Evolutionary conservation across 2,888 invertebrate genomes (phyloP).

Genomic region (Mamestra brassicae): DNA sequence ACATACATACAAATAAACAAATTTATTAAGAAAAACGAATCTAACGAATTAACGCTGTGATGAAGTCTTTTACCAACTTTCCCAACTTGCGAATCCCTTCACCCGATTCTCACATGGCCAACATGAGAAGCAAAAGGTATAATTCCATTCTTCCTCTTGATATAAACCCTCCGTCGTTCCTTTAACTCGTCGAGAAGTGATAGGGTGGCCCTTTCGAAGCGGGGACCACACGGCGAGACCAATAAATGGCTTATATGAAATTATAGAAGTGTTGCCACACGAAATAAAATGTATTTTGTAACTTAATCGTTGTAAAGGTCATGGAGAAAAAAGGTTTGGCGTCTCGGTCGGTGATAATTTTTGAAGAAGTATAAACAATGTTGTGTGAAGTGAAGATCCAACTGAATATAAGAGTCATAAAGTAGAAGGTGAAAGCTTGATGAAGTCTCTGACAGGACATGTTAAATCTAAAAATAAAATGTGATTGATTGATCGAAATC

Average conservation of each 20-base stretch:
- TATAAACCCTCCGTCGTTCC: neutral
- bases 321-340: slow-evolving; percentile 35
- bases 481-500: neutral
- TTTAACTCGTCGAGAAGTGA: slow-evolving; percentile 22
- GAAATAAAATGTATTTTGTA: slow-evolving; percentile 56
- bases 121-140: no score
- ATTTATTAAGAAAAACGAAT: no score
- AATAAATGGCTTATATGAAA: slow-evolving; percentile 53
- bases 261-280: slow-evolving; percentile 45
- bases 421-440: neutral
- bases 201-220: slow-evolving; percentile 36
- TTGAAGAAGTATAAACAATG: slow-evolving; percentile 23
- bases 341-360: slow-evolving; percentile 23
- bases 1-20: no score
- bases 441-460: neutral
- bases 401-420: neutral
- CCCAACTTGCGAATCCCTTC: neutral
- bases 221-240: slow-evolving; percentile 49
- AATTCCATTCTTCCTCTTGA: neutral
- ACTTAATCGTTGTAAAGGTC: slow-evolving; percentile 53
- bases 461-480: neutral
- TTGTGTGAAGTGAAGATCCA: slow-evolving; percentile 1
- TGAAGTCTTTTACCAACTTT: neutral
- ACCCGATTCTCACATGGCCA: neutral
- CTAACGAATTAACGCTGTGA: no score